phyloP scores from a whole-genome alignment of 2,797 vertebrate species.

The Sarcophilus harrisii region DNA sequence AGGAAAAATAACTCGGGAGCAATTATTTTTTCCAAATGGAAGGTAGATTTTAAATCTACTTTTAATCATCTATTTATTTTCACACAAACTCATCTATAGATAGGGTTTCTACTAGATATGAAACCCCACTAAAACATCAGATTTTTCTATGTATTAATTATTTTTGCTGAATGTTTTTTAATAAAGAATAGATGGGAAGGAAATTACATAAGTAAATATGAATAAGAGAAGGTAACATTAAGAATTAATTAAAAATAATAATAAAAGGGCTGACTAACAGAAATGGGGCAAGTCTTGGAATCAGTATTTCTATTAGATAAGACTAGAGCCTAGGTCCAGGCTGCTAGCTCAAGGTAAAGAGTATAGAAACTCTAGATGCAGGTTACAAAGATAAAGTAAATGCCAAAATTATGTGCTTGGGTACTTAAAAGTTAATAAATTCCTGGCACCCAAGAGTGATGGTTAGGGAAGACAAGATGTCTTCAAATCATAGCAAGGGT shows the following conservation, averaged over 20 bases:
- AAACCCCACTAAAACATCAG: not conserved
- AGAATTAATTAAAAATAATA: not conserved
- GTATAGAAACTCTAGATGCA: not conserved
- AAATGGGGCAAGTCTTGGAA: not conserved
- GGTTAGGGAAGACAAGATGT: not conserved
- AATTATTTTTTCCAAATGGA: conserved; percentile 22
- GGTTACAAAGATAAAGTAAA: not conserved
- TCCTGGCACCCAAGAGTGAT: not conserved
- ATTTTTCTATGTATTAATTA: not conserved
- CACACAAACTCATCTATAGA: not conserved
- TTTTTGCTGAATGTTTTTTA: not conserved
- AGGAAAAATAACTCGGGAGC: conserved; percentile 34
- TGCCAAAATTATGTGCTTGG: not conserved
- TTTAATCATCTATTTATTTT: not conserved
- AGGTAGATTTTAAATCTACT: not conserved
- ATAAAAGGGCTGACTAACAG: no score
- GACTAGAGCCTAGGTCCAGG: not conserved
- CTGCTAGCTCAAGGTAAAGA: not conserved
- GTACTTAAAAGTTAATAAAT: not conserved
- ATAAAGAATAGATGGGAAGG: not conserved
- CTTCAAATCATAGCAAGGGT: not conserved
- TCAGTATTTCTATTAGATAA: not conserved
- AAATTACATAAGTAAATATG: not conserved
- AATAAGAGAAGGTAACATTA: not conserved
- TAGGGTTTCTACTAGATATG: not conserved